Percentiles rank a stretch among this genome's conserved stretches.
phyloP scores from a whole-genome alignment of 2,113 vertebrate species.

The Vidua macroura region DNA sequence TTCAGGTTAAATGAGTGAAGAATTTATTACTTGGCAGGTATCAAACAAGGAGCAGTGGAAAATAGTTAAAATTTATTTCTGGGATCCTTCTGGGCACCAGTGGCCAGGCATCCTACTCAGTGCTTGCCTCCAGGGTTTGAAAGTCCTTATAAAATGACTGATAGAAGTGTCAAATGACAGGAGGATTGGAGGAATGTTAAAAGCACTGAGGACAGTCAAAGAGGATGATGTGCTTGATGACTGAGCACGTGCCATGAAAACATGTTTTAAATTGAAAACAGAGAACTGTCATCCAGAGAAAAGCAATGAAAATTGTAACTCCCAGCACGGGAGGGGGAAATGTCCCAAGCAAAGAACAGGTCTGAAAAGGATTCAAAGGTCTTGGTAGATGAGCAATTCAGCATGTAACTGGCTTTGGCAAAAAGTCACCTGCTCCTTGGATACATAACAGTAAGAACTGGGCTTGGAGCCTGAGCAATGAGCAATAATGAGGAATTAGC shows the following conservation, averaged over 20 bases:
- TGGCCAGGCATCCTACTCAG: no score
- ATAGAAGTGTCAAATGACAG: background rate
- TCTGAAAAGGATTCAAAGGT: background rate
- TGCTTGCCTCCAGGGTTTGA: background rate
- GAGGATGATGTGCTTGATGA: background rate
- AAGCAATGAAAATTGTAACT: background rate
- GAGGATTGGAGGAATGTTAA: background rate
- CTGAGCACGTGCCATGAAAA: background rate
- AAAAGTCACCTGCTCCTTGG: background rate
- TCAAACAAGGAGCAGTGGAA: background rate
- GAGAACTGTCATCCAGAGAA: background rate
- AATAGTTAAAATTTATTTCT: background rate
- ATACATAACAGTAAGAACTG: background rate
- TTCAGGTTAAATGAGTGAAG: background rate
- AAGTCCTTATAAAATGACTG: background rate
- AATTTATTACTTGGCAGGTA: background rate
- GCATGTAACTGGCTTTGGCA: background rate
- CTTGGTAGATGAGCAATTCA: background rate
- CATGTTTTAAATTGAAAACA: background rate
- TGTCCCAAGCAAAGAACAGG: background rate
- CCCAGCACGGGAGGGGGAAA: fast-evolving
- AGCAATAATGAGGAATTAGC: background rate
- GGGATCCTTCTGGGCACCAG: background rate
- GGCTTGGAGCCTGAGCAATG: background rate
- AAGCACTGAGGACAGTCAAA: background rate